Evolutionary conservation across 1,140 invertebrate species (phyloP).

Genomic region (Drosophila oshimai): DNA sequence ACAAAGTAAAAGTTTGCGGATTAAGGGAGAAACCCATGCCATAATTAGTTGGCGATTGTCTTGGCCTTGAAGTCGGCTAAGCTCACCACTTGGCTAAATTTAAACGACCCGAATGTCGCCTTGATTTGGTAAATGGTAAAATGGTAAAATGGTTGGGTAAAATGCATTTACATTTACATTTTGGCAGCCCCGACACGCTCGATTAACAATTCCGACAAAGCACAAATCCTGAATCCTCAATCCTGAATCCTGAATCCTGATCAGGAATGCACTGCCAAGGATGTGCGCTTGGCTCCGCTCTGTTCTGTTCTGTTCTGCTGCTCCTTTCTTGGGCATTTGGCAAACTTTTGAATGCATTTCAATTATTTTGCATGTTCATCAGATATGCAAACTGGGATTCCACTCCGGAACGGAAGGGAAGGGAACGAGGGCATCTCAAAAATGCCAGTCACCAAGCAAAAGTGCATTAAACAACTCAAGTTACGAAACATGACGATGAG

Average conservation of each 20-base stretch:
- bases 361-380: constrained; percentile 54
- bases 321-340: constrained; percentile 13
- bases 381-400: constrained; percentile 37
- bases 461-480: constrained; percentile 53
- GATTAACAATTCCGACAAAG: constrained; percentile 36
- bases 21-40: not conserved
- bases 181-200: constrained; percentile 27
- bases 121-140: constrained; percentile 1
- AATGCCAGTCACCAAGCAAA: constrained; percentile 42
- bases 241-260: no score
- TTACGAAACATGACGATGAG: constrained; percentile 40
- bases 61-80: not conserved
- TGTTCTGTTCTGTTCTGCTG: no score
- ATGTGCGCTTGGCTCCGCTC: no score
- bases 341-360: constrained; percentile 51
- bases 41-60: constrained; percentile 20
- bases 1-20: constrained; percentile 8
- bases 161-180: constrained; percentile 35
- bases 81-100: not conserved
- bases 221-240: constrained; percentile 46
- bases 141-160: not conserved
- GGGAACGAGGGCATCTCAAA: constrained; percentile 5
- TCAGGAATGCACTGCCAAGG: constrained; percentile 32
- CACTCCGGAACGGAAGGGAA: not conserved
- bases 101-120: not conserved